A percentile compares a stretch with the other conserved stretches of the same genome.
phyloP scores from a whole-genome alignment of 2,888 invertebrate genomes.

The Meghimatium bilineatum region DNA sequence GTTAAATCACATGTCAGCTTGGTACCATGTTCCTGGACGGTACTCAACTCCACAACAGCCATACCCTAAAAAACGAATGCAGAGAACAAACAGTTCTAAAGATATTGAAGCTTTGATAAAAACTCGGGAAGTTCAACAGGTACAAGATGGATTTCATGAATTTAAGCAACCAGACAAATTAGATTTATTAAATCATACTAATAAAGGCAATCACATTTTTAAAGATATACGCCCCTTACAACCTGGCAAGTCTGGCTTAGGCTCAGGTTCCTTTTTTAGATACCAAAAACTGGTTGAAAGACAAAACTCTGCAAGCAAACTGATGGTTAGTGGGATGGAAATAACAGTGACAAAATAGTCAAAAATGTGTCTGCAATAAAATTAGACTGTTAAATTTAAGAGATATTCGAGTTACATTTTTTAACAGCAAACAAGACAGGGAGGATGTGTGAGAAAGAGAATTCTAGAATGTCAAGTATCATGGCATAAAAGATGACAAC shows the following conservation, averaged over 20 bases:
- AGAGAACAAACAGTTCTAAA: slow-evolving; percentile 48
- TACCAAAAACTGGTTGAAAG: background rate
- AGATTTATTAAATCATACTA: background rate
- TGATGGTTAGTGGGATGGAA: slow-evolving; percentile 35
- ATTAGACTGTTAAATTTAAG: background rate
- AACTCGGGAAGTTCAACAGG: background rate
- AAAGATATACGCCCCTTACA: background rate
- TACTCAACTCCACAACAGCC: slow-evolving; percentile 63
- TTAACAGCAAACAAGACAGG: too few species aligned
- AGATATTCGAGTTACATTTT: background rate
- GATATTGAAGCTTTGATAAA: slow-evolving; percentile 44
- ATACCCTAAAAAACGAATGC: slow-evolving; percentile 44
- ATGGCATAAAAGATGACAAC: too few species aligned
- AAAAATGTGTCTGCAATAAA: background rate
- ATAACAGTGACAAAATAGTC: slow-evolving; percentile 5
- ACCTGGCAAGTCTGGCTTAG: background rate
- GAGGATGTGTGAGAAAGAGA: too few species aligned
- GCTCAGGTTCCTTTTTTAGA: background rate
- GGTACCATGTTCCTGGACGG: slow-evolving; percentile 74
- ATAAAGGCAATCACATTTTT: background rate
- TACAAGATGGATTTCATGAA: background rate
- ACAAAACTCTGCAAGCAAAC: background rate
- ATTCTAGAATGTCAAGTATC: too few species aligned
- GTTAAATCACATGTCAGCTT: slow-evolving; percentile 70
- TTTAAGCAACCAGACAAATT: background rate